Conservation (phyloP, 2,888 invertebrate genomes). For the Chalcis sispes region DNA sequence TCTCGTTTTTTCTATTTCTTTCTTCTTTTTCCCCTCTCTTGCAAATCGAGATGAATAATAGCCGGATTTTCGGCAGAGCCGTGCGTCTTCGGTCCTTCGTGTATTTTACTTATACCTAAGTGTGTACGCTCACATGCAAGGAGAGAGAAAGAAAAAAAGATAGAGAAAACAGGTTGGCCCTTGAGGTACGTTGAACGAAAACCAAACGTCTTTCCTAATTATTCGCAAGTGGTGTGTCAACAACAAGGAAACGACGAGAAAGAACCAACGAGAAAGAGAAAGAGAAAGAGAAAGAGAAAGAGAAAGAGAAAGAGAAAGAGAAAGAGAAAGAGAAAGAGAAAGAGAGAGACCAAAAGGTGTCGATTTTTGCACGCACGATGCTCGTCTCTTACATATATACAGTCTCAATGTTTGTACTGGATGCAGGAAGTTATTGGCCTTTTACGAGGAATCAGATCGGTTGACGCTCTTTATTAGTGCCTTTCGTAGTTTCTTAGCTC, state of each 20-base stretch:
- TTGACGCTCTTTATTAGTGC: constrained; percentile 15
- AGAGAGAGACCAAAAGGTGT: too few relatives aligned
- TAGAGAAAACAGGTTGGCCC: constrained; percentile 3
- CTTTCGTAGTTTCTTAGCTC: not conserved
- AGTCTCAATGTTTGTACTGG: constrained; percentile 14
- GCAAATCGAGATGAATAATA: constrained; percentile 49
- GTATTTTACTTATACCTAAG: not conserved
- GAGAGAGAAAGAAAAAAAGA: not conserved
- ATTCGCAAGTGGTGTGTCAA: constrained; percentile 8
- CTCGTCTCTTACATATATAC: not conserved
- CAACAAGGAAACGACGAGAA: not conserved
- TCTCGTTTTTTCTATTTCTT: too few relatives aligned
- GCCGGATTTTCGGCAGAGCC: constrained; percentile 32
- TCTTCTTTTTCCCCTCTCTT: not conserved
- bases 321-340: too few relatives aligned
- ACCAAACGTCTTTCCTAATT: constrained; percentile 10
- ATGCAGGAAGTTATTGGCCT: constrained; percentile 33
- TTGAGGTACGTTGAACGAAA: constrained; percentile 16
- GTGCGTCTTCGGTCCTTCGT: not conserved
- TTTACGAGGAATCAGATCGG: constrained; percentile 36
- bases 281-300: too few relatives aligned
- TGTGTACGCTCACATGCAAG: not conserved
- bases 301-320: too few relatives aligned
- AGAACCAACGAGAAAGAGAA: too few relatives aligned
- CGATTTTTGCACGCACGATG: too few relatives aligned